phyloP scores from a whole-genome alignment of 2,888 invertebrate genomes.

The Drosophila pseudotakahashii region DNA sequence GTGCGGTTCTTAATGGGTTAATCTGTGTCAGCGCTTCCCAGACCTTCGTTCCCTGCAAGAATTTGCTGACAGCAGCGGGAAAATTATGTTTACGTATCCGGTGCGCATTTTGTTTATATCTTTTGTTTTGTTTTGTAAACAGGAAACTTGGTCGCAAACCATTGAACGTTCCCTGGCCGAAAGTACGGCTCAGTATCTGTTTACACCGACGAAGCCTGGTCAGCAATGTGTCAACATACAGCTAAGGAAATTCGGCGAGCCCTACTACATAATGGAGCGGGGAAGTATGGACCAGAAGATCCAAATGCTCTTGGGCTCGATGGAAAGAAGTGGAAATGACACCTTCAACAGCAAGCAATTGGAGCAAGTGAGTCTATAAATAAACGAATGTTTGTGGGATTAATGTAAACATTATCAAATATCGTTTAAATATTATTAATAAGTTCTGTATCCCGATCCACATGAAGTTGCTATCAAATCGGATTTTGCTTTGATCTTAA shows the following conservation, averaged over 20 bases:
- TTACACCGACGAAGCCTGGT: constrained; percentile 85
- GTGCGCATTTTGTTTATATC: constrained; percentile 30
- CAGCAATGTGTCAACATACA: constrained; percentile 79
- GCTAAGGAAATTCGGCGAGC: constrained; percentile 88
- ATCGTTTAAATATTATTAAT: neutral
- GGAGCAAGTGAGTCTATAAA: constrained; percentile 67
- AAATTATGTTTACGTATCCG: constrained; percentile 30
- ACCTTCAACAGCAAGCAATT: constrained; percentile 73
- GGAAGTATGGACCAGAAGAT: constrained; percentile 88
- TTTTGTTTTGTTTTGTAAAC: constrained; percentile 22
- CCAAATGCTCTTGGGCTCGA: constrained; percentile 66
- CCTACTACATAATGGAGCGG: constrained; percentile 89
- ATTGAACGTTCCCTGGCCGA: constrained; percentile 89
- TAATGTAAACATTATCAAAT: neutral
- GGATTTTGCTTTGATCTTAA: too few relatives aligned
- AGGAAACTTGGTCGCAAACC: constrained; percentile 90
- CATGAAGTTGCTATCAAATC: neutral
- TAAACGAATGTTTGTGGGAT: neutral
- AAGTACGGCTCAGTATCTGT: constrained; percentile 89
- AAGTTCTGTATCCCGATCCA: neutral
- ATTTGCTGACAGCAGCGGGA: constrained; percentile 39
- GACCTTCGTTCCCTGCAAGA: constrained; percentile 38
- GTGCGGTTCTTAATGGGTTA: constrained; percentile 11
- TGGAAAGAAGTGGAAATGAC: constrained; percentile 57
- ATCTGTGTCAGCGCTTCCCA: constrained; percentile 36